phyloP scores from a whole-genome alignment of 1,140 invertebrate species.

The Drosophila nigrodunni region DNA sequence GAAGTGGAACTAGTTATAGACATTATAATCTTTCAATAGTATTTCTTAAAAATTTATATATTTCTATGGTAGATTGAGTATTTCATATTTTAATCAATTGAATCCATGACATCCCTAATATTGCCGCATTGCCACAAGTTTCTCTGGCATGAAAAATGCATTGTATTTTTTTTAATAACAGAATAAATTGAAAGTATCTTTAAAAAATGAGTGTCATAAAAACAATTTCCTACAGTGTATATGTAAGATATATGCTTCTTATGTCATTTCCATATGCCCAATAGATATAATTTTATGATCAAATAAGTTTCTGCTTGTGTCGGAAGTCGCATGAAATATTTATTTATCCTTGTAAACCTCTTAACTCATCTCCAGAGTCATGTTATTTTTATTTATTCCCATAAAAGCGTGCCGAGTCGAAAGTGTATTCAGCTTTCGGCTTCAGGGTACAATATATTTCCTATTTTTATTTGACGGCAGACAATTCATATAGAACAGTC shows the following conservation, averaged over 20 bases:
- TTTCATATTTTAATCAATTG: no score
- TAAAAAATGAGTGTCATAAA: constrained; percentile 38
- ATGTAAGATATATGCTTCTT: constrained; percentile 21
- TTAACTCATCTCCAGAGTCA: background rate
- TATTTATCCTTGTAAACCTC: no score
- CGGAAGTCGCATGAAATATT: no score
- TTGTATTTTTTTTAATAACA: background rate
- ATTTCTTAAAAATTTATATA: no score
- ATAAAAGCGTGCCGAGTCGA: background rate
- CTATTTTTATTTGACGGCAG: background rate
- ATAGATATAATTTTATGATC: background rate
- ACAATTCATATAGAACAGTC: constrained; percentile 6
- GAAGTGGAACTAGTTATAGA: background rate
- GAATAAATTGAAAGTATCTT: background rate
- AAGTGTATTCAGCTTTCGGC: constrained; percentile 9
- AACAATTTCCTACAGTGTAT: constrained; percentile 45
- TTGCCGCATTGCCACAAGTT: no score
- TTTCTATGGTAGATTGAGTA: no score
- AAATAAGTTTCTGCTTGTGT: no score
- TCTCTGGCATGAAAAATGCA: no score
- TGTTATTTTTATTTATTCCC: background rate
- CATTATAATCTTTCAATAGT: background rate
- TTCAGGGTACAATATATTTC: background rate
- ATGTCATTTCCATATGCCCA: constrained; percentile 40
- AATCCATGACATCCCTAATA: no score